Evolutionary conservation across 2,113 vertebrate species (phyloP).

Genomic region (Leptosomus discolor): DNA sequence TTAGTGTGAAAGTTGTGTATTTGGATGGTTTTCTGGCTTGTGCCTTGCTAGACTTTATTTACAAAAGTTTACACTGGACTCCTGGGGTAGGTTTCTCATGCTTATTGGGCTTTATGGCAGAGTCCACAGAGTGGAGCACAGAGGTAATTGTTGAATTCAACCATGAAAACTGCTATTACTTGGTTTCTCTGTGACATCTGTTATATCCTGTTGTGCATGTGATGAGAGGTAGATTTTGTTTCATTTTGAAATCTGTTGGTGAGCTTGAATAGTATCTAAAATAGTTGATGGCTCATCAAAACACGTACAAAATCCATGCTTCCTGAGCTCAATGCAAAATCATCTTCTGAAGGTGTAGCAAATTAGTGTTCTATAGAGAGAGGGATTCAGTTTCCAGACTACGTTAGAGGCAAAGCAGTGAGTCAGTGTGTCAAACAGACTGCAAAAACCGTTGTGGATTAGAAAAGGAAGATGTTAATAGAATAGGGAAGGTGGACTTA

Average conservation of each 20-base stretch:
- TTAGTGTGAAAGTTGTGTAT: not conserved
- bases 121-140: not conserved
- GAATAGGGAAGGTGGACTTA: not conserved
- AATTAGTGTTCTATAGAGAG: not conserved
- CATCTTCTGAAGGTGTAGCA: not conserved
- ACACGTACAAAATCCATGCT: not conserved
- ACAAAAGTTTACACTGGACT: not conserved
- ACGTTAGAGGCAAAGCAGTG: not conserved
- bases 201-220: conserved; percentile 52
- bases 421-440: not conserved
- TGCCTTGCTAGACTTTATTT: not conserved
- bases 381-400: not conserved
- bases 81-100: not conserved
- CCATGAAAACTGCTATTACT: conserved; percentile 50
- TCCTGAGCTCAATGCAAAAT: not conserved
- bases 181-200: conserved; percentile 44
- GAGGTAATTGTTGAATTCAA: conserved; percentile 36
- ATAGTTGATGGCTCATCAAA: conserved; percentile 49
- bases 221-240: conserved; percentile 55
- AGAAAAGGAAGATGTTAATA: not conserved
- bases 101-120: conserved; percentile 1
- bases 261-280: conserved; percentile 12
- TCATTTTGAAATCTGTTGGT: conserved; percentile 45
- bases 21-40: not conserved
- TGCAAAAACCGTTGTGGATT: not conserved